Base-by-base conservation (phyloP, 1,140 invertebrate genomes). In the Augochlora pura region DNA sequence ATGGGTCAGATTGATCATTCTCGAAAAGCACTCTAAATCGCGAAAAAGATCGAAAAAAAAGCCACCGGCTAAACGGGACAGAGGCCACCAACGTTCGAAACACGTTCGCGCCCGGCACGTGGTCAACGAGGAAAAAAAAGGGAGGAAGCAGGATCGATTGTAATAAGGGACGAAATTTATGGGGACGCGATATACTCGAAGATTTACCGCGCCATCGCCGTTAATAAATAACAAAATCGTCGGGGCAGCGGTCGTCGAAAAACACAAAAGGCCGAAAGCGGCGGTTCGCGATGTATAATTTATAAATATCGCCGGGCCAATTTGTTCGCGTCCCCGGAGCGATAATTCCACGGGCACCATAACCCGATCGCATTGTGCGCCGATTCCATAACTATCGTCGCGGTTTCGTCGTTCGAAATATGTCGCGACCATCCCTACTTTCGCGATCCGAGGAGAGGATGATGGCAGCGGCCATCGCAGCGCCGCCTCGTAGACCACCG, bases 161-260 rank as follows among this genome's bases (percentile, higher is more conserved):
- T 77, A 77, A 77, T 77, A 77, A 77, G 68, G 68, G 76, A 1
- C 32, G 76, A 64, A 77, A 77, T 77, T 77, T 72, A 77, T 77
- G 67, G 60, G 42, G 6, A 21, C 76, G 46, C 68, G 76, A 77
- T 77, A 77, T 72, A 72, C 68, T 62, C 10, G 76, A 71, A 63
- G 60, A 77, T 77, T 77, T 77, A 77, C 68, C 49, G 46, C 68
- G 68, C 68, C 32, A 64, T 77, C 59, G 60, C 39, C 59, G 60
- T 72, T 71, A 77, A 77, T 77, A 77, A 77, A 77, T 77, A 77
- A 77, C 75, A 77, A 77, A 77, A 77, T 77, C 76, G 76, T 77
- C 76, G 76, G 23, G 23, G 42, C 68, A 32, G 6, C 59, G 68
- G 32, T 38, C 68, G 68, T 46, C 25, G 32, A 68, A 63, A 77